These are phyloP conservation scores for Atrichornis clamosus DNA, from an alignment of 2,113 vertebrate genomes.

Conservation along the genomic window DNA sequence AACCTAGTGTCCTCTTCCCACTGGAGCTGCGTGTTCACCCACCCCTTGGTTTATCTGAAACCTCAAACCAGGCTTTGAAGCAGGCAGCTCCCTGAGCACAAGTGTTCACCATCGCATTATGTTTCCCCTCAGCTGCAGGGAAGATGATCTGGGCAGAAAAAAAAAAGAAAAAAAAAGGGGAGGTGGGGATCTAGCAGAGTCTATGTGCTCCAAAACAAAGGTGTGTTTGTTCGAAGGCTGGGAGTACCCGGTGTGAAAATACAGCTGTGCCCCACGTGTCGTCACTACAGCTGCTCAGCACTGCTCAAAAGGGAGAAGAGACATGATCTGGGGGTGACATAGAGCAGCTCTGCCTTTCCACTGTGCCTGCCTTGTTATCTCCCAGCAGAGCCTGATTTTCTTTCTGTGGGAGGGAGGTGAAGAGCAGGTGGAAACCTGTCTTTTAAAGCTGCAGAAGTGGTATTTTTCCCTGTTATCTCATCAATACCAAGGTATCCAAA, in stretches of 20 bases:
- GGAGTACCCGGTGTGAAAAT: not conserved
- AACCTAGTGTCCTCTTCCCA: accelerated
- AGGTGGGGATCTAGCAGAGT: not conserved
- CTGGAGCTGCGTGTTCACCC: not conserved
- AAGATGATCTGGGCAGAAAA: not conserved
- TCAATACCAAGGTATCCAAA: not conserved
- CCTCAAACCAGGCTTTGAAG: not conserved
- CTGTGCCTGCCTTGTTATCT: accelerated
- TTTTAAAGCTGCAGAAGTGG: not conserved
- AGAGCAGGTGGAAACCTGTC: not conserved
- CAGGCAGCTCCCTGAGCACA: not conserved
- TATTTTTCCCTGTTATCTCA: not conserved
- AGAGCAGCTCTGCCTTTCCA: not conserved
- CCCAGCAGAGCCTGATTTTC: not conserved
- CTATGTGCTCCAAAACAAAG: not conserved
- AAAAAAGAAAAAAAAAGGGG: not conserved
- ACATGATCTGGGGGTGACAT: accelerated
- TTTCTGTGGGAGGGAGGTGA: not conserved
- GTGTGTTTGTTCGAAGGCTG: not conserved
- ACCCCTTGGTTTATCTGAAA: not conserved
- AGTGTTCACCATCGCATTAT: not conserved
- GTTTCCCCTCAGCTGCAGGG: constrained; percentile 35
- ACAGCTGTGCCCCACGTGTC: not conserved
- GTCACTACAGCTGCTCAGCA: not conserved
- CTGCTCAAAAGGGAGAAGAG: not conserved